These are phyloP conservation scores for Scaptomyza hsui DNA, from an alignment of 1,140 invertebrate genomes.

Conservation along the genomic window DNA sequence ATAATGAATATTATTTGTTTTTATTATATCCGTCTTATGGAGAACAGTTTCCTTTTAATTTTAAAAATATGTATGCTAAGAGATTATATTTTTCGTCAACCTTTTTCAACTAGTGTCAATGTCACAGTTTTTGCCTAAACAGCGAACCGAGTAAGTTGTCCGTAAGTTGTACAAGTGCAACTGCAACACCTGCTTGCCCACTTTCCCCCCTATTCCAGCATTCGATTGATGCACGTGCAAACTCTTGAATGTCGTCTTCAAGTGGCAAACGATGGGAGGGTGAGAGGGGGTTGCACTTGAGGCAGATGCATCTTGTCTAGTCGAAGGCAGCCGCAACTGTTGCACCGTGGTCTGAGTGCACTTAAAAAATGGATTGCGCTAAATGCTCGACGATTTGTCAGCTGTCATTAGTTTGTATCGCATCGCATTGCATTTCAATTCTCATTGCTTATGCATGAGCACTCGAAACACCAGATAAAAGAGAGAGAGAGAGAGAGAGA, in stretches of 20 bases:
- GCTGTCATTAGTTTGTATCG: constrained; percentile 21
- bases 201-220: no score
- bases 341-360: constrained; percentile 37
- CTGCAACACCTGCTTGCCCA: no score
- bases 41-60: no score
- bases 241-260: constrained; percentile 71
- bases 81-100: no score
- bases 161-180: no score
- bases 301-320: constrained; percentile 14
- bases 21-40: no score
- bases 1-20: no score
- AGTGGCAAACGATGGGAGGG: constrained; percentile 41
- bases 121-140: no score
- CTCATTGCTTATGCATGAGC: constrained; percentile 17
- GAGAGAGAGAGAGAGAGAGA: neutral
- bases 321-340: constrained; percentile 25
- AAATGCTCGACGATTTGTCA: constrained; percentile 30
- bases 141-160: no score
- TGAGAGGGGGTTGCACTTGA: constrained; percentile 27
- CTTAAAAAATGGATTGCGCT: constrained; percentile 28
- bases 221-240: no score
- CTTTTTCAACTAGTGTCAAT: no score
- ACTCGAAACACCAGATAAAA: constrained; percentile 3
- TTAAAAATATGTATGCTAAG: no score
- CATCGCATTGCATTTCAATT: neutral